Evolutionary conservation across 2,888 invertebrate species (phyloP).

Genomic region (Tachina lurida): DNA sequence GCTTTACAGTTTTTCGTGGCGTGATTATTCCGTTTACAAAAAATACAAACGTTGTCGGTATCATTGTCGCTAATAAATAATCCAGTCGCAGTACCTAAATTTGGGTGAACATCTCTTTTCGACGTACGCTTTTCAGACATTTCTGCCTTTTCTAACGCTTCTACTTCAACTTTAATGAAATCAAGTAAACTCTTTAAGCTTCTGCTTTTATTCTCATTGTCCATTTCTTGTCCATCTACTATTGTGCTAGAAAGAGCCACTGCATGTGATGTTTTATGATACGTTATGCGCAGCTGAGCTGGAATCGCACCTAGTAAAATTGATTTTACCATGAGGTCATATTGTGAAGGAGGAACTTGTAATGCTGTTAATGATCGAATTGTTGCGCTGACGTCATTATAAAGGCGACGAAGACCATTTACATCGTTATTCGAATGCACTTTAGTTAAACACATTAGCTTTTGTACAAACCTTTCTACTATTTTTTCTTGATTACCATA

Average conservation of each 20-base stretch:
- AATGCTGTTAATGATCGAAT: slow-evolving; percentile 61
- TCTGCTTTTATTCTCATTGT: slow-evolving; percentile 24
- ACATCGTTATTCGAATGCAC: no score
- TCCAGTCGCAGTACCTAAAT: no score
- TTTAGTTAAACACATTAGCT: not conserved
- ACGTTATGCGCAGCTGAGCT: slow-evolving; percentile 48
- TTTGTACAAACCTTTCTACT: slow-evolving; percentile 59
- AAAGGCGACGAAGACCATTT: slow-evolving; percentile 37
- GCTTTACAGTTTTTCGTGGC: slow-evolving; percentile 55
- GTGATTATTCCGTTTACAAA: slow-evolving; percentile 61
- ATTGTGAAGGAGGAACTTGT: slow-evolving; percentile 50
- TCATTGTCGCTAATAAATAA: not conserved
- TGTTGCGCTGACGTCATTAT: slow-evolving; percentile 58
- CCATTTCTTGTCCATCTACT: slow-evolving; percentile 15
- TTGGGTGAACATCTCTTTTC: no score
- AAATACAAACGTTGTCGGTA: slow-evolving; percentile 39
- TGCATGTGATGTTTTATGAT: slow-evolving; percentile 43
- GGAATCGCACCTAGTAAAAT: slow-evolving; percentile 56
- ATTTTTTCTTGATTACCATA: slow-evolving; percentile 64
- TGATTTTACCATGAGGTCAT: slow-evolving; percentile 63
- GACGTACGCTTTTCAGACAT: no score
- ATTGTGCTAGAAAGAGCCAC: slow-evolving; percentile 36
- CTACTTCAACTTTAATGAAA: slow-evolving; percentile 59
- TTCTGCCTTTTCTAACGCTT: slow-evolving; percentile 8
- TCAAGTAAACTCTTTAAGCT: slow-evolving; percentile 41